Percentiles rank a stretch among this genome's conserved stretches.
Conservation (phyloP, 2,797 vertebrate species). For the Melopsittacus undulatus region DNA sequence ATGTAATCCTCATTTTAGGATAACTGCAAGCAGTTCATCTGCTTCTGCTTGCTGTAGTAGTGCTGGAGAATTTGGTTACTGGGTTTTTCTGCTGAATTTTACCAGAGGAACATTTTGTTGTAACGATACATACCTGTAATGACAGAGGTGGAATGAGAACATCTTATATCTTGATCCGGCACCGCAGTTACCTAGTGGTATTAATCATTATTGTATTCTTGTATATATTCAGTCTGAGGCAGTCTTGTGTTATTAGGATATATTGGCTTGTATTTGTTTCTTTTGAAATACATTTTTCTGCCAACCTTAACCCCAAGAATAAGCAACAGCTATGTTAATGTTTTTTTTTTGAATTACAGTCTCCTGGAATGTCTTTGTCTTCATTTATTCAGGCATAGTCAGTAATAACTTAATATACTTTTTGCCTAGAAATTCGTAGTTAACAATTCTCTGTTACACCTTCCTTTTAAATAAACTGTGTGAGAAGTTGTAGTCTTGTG, state of each 20-base stretch:
- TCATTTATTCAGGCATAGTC: neutral
- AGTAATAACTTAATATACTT: neutral
- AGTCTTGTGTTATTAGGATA: neutral
- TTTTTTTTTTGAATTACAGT: neutral
- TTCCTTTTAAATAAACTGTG: neutral
- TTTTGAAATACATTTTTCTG: neutral
- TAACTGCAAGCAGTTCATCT: neutral
- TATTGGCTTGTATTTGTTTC: neutral
- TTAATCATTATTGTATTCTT: neutral
- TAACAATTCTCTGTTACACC: neutral
- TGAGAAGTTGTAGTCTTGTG: neutral
- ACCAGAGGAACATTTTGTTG: neutral
- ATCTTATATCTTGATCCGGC: neutral
- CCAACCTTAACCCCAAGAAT: neutral
- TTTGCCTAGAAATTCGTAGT: neutral
- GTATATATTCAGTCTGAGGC: neutral
- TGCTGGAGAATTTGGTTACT: neutral
- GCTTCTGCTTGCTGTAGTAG: neutral
- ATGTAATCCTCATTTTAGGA: neutral
- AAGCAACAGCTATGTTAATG: neutral
- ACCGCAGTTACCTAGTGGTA: neutral
- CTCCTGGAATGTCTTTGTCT: neutral
- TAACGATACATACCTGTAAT: neutral
- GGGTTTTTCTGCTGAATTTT: neutral
- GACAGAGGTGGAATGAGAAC: neutral